Evolutionary conservation across 2,888 invertebrate genomes (phyloP).

Genomic region (Eudemis profundana): DNA sequence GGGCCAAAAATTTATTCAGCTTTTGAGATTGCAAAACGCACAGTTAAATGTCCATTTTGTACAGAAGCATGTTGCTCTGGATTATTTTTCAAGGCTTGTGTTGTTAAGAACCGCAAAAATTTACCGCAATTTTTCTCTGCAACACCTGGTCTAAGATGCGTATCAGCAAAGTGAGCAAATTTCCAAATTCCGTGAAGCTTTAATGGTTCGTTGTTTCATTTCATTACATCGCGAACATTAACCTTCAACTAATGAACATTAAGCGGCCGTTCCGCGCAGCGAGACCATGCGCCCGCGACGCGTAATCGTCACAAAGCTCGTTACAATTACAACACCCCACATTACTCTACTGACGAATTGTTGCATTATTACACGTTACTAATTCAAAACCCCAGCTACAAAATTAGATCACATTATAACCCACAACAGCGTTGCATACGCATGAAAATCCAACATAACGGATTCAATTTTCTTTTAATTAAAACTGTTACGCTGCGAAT

Average conservation of each 20-base stretch:
- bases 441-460: conserved; percentile 47
- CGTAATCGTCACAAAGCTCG: conserved; percentile 54
- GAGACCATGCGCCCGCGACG: conserved; percentile 56
- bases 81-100: neutral
- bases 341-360: conserved; percentile 50
- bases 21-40: neutral
- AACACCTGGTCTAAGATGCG: conserved; percentile 25
- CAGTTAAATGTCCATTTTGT: neutral
- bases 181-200: conserved; percentile 31
- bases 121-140: conserved; percentile 12
- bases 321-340: conserved; percentile 55
- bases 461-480: conserved; percentile 56
- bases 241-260: conserved; percentile 60
- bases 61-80: neutral
- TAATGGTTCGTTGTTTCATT: conserved; percentile 39
- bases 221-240: conserved; percentile 43
- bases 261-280: conserved; percentile 51
- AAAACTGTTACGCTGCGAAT: conserved; percentile 52
- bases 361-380: conserved; percentile 54
- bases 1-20: neutral
- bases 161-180: conserved; percentile 29
- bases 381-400: conserved; percentile 48
- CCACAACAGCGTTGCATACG: conserved; percentile 23
- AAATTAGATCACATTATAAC: conserved; percentile 30
- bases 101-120: neutral